These are phyloP conservation scores for Pachycephus smyrnensis DNA, from an alignment of 2,888 invertebrate genomes.

Conservation along the genomic window DNA sequence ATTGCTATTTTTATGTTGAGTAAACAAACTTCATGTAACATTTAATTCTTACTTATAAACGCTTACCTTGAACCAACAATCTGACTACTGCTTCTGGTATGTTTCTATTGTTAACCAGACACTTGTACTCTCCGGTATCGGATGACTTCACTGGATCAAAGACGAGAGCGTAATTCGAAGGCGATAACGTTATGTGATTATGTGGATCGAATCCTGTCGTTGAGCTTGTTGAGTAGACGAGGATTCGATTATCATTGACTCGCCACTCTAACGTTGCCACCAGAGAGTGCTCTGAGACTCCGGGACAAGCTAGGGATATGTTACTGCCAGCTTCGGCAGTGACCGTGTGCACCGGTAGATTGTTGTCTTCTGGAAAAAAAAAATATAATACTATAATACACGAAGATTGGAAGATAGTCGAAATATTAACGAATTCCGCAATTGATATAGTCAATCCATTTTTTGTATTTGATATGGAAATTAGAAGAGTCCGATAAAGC, in stretches of 20 bases:
- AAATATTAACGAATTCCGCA: too few species aligned
- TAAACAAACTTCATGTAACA: too few species aligned
- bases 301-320: constrained; percentile 76
- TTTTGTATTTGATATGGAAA: too few species aligned
- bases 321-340: constrained; percentile 76
- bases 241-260: constrained; percentile 66
- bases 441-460: too few species aligned
- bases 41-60: background rate
- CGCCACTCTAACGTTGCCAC: constrained; percentile 76
- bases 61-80: constrained; percentile 77
- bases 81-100: constrained; percentile 76
- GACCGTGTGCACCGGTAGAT: constrained; percentile 71
- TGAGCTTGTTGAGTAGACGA: constrained; percentile 70
- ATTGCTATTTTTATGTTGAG: too few species aligned
- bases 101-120: constrained; percentile 77
- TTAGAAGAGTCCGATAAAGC: too few species aligned
- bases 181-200: constrained; percentile 71
- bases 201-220: constrained; percentile 70
- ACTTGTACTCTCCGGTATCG: constrained; percentile 77
- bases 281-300: constrained; percentile 76
- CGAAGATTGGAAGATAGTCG: too few species aligned
- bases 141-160: constrained; percentile 74
- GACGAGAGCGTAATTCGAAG: constrained; percentile 73
- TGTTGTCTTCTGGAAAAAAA: constrained; percentile 72
- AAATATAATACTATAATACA: background rate